Evolutionary conservation across 2,113 vertebrate genomes (phyloP), one percentile per base, ranked within the genome.

Genomic region (Plestiodon gilberti): DNA sequence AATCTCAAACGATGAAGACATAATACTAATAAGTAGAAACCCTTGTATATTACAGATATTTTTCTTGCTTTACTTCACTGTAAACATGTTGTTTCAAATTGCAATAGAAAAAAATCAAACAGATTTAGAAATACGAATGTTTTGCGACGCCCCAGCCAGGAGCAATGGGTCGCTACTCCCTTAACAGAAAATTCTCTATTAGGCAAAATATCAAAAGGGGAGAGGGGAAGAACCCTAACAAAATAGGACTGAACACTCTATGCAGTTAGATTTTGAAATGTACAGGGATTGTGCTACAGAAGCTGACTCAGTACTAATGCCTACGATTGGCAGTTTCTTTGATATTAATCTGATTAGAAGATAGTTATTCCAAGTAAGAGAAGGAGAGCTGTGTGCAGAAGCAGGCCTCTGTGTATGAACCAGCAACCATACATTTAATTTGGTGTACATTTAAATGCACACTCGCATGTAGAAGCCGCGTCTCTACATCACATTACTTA

Each of bases 1-100:
- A 92, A 81, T 92, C 90, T 93, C 83, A 92, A 62, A 93, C 85
- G 90, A 93, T 92, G 89, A 95, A 94, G 92, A 87, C 81, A 92
- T 92, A 93, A 93, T 80, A 85, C 55, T 93, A 92, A 91, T 93
- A 87, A 78, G 88, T 90, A 83, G 18, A 81, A 88, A 87, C 70
- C 84, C 28, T 89, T 78, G 18, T 80, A 84, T 74, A 86, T 70
- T 28, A 48, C 43, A 70, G 71, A 71, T 83, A 92, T 77, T 82
- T 90, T 40, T 64, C 84, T 77, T 82, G 1, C 69, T 74, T 88
- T 85, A 87, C 69, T 74, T 88, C 84, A 87, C 81, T 84, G 62
- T 78, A 89, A 80, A 3, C 30, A 40, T 67, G 23, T 80, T 67
- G 23, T 80, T 70, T 64, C 52, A 77, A 61, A 78, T 83, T 30